Evolutionary conservation across 2,797 vertebrate species (phyloP), one percentile per base, ranked within the genome.

Genomic region (Nasua narica): DNA sequence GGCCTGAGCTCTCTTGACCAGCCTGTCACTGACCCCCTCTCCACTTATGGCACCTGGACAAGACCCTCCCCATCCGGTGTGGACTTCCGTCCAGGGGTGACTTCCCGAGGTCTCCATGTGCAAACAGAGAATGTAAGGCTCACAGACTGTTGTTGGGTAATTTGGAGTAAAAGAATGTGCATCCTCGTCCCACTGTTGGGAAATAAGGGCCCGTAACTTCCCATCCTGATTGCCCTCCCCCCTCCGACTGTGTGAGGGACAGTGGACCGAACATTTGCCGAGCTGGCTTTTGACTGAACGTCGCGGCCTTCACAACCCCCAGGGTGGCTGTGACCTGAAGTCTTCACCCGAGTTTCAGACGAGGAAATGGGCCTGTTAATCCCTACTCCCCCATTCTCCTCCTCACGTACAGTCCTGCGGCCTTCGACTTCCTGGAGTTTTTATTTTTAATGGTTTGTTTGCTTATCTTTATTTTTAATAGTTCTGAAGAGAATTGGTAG

Each of bases 401-500:
- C 15, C 37, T 25, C 25, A 3, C 12, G 19, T 3, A 18, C 46
- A 9, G 14, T 23, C 0, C 25, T 19, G 12, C 40, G 19, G 18
- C 7, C 76, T 87, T 67, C 46, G 5, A 43, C 27, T 40, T 13
- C 15, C 10, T 15, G 37, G 62, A 3, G 1, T 16, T n/a, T 54
- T 74, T 65, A 27, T 35, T 76, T 54, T 58, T 35, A 58, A 52
- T 50, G 43, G 3, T 87, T 43, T 69, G 18, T 43, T 65, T 85
- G 10, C 37, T 46, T 50, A 29, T n/a, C 25, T 86, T 82, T 87
- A 37, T 83, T 70, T 69, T 56, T 77, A 56, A 58, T 52, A 13
- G 3, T 48, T 74, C 54, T 84, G n/a, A 72, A 69, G 40, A 65
- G 46, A 84, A 95, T 60, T 78, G 69, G 37, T 54, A 82, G 78